phyloP scores from a whole-genome alignment of 1,140 invertebrate genomes.

The Scaptomyza hsui region DNA sequence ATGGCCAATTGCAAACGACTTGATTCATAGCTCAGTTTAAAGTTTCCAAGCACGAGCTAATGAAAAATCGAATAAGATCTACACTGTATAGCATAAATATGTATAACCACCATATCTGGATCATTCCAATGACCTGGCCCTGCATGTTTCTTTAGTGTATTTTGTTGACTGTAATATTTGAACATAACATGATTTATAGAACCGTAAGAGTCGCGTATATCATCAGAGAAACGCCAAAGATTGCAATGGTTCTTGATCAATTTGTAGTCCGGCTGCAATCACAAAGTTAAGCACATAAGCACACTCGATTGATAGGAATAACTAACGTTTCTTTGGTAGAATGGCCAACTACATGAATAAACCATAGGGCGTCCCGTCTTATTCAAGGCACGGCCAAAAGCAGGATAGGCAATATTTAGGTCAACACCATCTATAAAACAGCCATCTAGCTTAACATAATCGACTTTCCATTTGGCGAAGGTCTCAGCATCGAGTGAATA shows the following conservation, averaged over 20 bases:
- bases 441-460: slow-evolving; percentile 98
- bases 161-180: slow-evolving; percentile 95
- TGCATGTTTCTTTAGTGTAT: slow-evolving; percentile 92
- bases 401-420: slow-evolving; percentile 52
- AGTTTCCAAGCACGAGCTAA: slow-evolving; percentile 97
- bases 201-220: slow-evolving; percentile 96
- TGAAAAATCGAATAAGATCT: not conserved
- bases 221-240: slow-evolving; percentile 97
- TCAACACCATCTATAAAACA: slow-evolving; percentile 89
- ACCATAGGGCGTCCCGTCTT: slow-evolving; percentile 88
- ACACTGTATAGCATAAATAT: no score
- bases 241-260: slow-evolving; percentile 95
- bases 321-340: slow-evolving; percentile 93
- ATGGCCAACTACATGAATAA: slow-evolving; percentile 99
- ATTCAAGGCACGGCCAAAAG: slow-evolving; percentile 56
- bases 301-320: not conserved
- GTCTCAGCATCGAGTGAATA: slow-evolving; percentile 93
- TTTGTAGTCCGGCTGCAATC: slow-evolving; percentile 93
- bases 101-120: slow-evolving; percentile 94
- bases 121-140: slow-evolving; percentile 99
- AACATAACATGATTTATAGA: slow-evolving; percentile 95
- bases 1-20: slow-evolving; percentile 98
- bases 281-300: slow-evolving; percentile 80
- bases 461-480: slow-evolving; percentile 97
- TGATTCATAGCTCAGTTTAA: slow-evolving; percentile 96